Percentiles rank a stretch among this genome's conserved stretches.
Conservation (phyloP, 2,113 vertebrate genomes). For the Psilopogon haemacephalus region DNA sequence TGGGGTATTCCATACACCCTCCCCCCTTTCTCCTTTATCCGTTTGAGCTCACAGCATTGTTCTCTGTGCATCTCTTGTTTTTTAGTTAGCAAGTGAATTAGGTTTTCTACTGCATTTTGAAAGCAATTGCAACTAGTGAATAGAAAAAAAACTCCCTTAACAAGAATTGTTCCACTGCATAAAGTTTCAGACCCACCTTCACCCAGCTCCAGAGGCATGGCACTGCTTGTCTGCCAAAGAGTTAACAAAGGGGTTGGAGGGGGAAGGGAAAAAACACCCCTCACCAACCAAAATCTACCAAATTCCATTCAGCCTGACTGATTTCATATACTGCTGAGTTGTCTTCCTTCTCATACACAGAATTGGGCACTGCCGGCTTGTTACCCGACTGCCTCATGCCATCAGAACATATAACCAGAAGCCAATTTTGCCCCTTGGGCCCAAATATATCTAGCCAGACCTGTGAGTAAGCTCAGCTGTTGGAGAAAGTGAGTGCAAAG, state of each 20-base stretch:
- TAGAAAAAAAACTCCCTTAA: too few species aligned
- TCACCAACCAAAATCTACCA: neutral
- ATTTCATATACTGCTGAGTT: neutral
- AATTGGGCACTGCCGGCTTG: neutral
- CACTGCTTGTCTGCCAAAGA: neutral
- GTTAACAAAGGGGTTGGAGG: neutral
- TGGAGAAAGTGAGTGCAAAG: neutral
- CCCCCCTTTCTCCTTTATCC: too few species aligned
- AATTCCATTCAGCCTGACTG: neutral
- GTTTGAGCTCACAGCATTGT: neutral
- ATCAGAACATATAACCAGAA: neutral
- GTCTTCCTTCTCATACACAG: neutral
- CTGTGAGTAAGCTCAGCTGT: neutral
- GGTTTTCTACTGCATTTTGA: neutral
- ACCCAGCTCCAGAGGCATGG: neutral
- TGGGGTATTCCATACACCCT: too few species aligned
- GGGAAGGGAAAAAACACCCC: neutral
- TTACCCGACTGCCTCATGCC: neutral
- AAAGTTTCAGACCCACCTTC: neutral
- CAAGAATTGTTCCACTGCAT: neutral
- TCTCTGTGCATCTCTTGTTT: neutral
- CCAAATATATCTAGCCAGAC: neutral
- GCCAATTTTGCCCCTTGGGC: neutral
- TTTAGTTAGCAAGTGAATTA: neutral
- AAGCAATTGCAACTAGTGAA: too few species aligned